Base-by-base conservation (phyloP, 1,140 invertebrate genomes). In the Saxidomus purpurata region DNA sequence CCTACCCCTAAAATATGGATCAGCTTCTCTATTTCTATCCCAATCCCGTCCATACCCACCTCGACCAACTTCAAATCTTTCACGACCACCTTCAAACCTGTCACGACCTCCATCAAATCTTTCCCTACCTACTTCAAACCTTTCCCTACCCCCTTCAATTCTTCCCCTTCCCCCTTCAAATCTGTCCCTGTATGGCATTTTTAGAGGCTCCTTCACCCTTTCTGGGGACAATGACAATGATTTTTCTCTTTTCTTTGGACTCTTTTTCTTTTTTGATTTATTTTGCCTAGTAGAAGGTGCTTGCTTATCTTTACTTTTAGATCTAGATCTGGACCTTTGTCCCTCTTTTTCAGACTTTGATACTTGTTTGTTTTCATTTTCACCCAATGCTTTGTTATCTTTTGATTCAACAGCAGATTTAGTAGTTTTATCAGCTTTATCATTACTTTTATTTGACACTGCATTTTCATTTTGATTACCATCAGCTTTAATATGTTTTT, bases 171-270 rank as follows among this genome's bases (percentile, higher is more conserved):
- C 40, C 25, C 40, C 74, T 55, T 77, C 74, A 77, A 49, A 47
- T 25, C 74, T 49, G 3, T 49, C 49, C 25, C 36, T 34, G 25
- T 52, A 55, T 52, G 76, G 76, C 71, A 87, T 59, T 77, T 31
- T 76, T n/a, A 87, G 71, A 74, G 84, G 84, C 22, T 74, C 67
- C 22, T 87, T 87, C 25, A 87, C 63, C 36, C 84, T 76, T 38
- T 63, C 55, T 34, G 84, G 84, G 38, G 84, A 87, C 34, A 36
- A 17, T n/a, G 84, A 87, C 34, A 69, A 13, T 31, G 82, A 85
- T 22, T 55, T 85, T n/a, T 63, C 59, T 63, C 38, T 76, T 52
- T 67, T 85, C n/a, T 61, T 69, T 36, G 69, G 82, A 49, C 63
- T 71, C 28, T 40, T 67, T 55, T 85, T 85, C 49, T 38, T 74